Evolutionary conservation across 2,797 vertebrate genomes (phyloP).

Genomic region (Amblyraja radiata): DNA sequence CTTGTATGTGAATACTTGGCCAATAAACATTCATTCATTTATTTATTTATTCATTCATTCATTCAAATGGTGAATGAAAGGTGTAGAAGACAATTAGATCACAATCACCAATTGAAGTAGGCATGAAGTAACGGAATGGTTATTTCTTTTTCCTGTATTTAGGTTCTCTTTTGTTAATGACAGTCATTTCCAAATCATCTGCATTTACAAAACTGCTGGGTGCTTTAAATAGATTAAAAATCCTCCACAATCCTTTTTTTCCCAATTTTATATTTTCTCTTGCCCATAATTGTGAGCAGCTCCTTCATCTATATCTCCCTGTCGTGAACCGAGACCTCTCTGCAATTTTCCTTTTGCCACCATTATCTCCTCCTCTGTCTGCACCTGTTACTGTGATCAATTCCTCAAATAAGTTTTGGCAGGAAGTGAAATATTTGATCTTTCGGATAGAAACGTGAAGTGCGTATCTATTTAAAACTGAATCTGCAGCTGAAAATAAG

Average conservation of each 20-base stretch:
- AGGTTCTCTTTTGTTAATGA: neutral
- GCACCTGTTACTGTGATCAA: neutral
- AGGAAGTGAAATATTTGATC: neutral
- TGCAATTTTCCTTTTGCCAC: neutral
- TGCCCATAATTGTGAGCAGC: neutral
- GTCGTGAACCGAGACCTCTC: neutral
- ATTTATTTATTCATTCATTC: no score
- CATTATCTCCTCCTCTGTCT: neutral
- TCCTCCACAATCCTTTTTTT: neutral
- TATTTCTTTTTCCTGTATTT: neutral
- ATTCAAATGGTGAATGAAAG: neutral
- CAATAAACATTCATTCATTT: no score
- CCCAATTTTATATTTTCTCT: no score
- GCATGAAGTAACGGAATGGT: neutral
- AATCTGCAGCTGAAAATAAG: neutral
- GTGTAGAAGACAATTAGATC: neutral
- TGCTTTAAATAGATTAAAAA: neutral
- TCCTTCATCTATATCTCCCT: neutral
- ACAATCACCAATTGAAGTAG: neutral
- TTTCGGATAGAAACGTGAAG: neutral
- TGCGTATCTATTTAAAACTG: neutral
- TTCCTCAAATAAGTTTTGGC: neutral
- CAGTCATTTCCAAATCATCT: neutral
- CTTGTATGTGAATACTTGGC: no score
- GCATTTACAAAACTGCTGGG: neutral